Evolutionary conservation across 2,113 vertebrate genomes (phyloP).

Genomic region (Labeo rohita): DNA sequence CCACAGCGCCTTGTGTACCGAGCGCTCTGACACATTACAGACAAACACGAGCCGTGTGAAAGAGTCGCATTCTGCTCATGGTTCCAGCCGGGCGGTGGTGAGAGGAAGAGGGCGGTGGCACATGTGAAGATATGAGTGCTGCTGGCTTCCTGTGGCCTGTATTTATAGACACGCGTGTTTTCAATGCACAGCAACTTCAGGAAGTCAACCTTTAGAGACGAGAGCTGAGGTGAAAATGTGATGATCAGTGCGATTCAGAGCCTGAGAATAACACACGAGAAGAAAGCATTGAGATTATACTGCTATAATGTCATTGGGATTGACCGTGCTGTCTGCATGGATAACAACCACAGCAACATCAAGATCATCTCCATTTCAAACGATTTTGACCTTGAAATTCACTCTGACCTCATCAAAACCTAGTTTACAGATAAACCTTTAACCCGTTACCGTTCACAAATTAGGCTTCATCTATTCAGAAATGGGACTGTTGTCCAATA

Average conservation of each 20-base stretch:
- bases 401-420: neutral
- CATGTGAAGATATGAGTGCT: conserved; percentile 27
- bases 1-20: neutral
- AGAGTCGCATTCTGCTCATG: neutral
- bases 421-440: neutral
- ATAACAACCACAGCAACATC: neutral
- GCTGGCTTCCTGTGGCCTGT: conserved; percentile 27
- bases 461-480: neutral
- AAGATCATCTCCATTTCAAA: neutral
- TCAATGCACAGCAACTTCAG: conserved; percentile 16
- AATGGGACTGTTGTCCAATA: neutral
- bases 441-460: neutral
- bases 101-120: conserved; percentile 4
- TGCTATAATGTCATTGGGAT: no score
- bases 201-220: conserved; percentile 2
- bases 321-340: neutral
- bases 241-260: neutral
- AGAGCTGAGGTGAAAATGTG: conserved; percentile 7
- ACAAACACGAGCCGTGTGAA: neutral
- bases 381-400: neutral
- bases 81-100: neutral
- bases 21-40: neutral
- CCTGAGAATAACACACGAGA: neutral
- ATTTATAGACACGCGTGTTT: conserved; percentile 38
- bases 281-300: neutral